Evolutionary conservation across 2,113 vertebrate species (phyloP), one percentile per base, ranked within the genome.

Genomic region (Bothrops jararaca): DNA sequence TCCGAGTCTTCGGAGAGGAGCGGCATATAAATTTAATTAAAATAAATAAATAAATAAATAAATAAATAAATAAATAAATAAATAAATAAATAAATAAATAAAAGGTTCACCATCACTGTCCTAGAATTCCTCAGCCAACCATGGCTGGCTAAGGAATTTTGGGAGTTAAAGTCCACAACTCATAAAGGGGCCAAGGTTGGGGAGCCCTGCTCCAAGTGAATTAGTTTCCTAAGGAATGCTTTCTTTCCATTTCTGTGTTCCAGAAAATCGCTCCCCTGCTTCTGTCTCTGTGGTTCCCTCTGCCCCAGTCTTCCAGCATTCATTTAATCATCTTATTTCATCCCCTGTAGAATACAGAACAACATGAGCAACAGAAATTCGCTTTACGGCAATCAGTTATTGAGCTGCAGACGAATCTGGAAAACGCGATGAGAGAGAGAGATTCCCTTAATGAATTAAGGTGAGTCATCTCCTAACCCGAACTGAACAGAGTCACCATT

Each of bases 341-440:
- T 92, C 52, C 94, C 89, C 91, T 91, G 1, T 91, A 98, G 98
- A 92, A 90, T 69, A 88, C 94, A 91, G 96, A 97, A 92, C 93
- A 96, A 1, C 95, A 94, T 26, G 95, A 98, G 56, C 96, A 98
- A 87, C 97, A 98, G 54, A 97, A 96, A 60, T 96, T 94, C 69
- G 85, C 18, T 87, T 94, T 96, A 85, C 95, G 95, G 24, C 92
- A 96, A 56, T 95, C 97, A 42, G 93, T 98, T 60, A 89, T 96
- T 50, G 96, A 98, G 58, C 93, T 98, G 80, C 96, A 98, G 93
- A 96, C 95, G 58, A 97, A 97, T 93, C 94, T 98, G 92, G 96
- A 97, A 89, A 96, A 98, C 93, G 95, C 96, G 86, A 97, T 97
- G 23, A 92, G 96, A 93, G 98, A 98, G 95, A 98, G 96, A 95